phyloP scores from a whole-genome alignment of 2,797 vertebrate genomes.

The Syndactyla subalaris region DNA sequence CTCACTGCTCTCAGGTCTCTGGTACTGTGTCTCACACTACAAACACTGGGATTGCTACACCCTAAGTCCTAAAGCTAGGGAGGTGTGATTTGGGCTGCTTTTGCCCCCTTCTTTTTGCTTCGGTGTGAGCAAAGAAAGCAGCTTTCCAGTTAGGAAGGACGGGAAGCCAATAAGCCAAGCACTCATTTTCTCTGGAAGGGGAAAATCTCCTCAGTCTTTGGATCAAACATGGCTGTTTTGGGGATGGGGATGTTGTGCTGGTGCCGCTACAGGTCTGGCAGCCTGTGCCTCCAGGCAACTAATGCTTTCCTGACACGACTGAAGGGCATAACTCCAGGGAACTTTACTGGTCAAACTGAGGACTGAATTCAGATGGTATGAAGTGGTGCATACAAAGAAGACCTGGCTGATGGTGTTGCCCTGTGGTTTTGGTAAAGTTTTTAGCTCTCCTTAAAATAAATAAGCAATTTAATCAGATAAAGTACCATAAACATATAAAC shows the following conservation, averaged over 20 bases:
- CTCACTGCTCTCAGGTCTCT: not conserved
- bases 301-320: accelerated
- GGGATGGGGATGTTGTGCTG: not conserved
- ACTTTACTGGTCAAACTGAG: not conserved
- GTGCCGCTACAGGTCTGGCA: not conserved
- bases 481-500: not conserved
- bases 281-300: not conserved
- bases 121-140: not conserved
- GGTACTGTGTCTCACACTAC: not conserved
- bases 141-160: not conserved
- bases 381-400: accelerated
- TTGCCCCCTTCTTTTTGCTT: not conserved
- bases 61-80: not conserved
- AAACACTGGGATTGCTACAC: not conserved
- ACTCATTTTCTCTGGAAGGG: not conserved
- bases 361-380: not conserved
- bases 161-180: not conserved
- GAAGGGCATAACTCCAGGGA: not conserved
- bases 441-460: not conserved
- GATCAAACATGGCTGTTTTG: accelerated
- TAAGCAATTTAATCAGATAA: not conserved
- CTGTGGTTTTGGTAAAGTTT: not conserved
- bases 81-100: not conserved
- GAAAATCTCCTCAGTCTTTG: not conserved
- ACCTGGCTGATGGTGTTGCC: not conserved